Conservation (phyloP, 2,113 vertebrate genomes). For the Eubucco bourcierii region DNA sequence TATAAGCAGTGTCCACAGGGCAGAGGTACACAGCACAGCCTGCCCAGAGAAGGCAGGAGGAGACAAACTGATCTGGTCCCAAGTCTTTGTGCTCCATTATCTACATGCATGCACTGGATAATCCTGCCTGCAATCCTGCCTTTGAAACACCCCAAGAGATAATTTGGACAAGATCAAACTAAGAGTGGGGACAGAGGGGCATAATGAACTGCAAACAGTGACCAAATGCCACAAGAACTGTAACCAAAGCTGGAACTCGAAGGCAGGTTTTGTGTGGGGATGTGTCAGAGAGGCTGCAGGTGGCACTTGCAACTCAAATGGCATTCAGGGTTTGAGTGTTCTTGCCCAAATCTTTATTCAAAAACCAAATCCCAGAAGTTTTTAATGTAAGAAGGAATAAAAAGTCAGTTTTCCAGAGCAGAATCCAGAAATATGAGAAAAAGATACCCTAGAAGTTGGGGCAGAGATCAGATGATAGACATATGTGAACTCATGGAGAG, state of each 20-base stretch:
- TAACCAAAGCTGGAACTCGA: neutral
- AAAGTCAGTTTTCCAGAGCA: neutral
- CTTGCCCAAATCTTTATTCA: neutral
- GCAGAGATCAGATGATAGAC: neutral
- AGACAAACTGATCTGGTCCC: neutral
- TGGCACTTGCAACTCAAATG: neutral
- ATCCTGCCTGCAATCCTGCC: neutral
- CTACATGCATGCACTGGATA: neutral
- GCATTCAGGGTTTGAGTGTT: neutral
- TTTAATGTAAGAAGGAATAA: neutral
- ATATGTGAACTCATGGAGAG: accelerated
- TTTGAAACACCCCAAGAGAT: neutral
- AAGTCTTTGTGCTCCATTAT: neutral
- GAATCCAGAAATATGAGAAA: neutral
- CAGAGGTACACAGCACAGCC: neutral
- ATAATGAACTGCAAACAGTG: neutral
- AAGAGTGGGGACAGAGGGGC: neutral
- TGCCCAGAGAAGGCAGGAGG: neutral
- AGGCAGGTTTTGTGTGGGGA: neutral
- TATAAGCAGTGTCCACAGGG: neutral
- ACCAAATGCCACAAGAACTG: neutral
- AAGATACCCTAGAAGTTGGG: neutral
- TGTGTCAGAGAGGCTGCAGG: neutral
- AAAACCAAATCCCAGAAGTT: neutral
- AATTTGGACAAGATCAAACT: neutral